phyloP scores from a whole-genome alignment of 2,888 invertebrate genomes.

The Margaritifera margaritifera region DNA sequence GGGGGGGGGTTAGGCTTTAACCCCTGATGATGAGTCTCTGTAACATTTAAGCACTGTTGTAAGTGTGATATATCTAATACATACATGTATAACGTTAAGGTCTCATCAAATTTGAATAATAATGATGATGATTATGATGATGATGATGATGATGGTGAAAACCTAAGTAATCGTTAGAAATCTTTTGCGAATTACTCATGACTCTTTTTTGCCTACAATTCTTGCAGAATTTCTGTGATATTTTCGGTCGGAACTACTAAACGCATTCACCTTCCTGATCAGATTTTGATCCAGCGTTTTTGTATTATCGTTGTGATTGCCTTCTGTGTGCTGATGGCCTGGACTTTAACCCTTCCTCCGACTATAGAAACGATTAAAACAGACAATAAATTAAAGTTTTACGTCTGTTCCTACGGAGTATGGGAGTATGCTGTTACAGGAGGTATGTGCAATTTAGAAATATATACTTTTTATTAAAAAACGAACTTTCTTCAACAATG shows the following conservation, averaged over 20 bases:
- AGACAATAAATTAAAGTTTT: slow-evolving; percentile 83
- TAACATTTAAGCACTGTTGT: no score
- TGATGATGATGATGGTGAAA: no score
- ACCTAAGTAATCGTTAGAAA: no score
- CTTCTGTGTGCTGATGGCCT: slow-evolving; percentile 89
- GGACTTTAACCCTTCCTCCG: slow-evolving; percentile 80
- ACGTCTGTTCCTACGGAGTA: slow-evolving; percentile 92
- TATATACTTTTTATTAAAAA: no score
- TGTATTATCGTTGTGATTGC: slow-evolving; percentile 91
- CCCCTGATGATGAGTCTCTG: no score
- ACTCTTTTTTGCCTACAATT: slow-evolving; percentile 3
- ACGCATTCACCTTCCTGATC: slow-evolving; percentile 92
- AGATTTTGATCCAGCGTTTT: slow-evolving; percentile 93
- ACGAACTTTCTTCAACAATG: no score
- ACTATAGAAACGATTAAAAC: slow-evolving; percentile 40
- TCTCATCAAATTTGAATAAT: no score
- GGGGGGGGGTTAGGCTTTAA: no score
- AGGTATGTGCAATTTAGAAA: slow-evolving; percentile 75
- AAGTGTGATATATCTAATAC: no score
- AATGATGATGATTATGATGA: no score
- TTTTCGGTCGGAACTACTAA: slow-evolving; percentile 95
- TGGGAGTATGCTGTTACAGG: slow-evolving; percentile 95
- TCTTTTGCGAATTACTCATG: no score
- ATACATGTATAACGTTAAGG: no score
- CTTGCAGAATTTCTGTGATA: slow-evolving; percentile 87